Percentiles rank a stretch among this genome's conserved stretches.
Evolutionary conservation across 2,797 vertebrate genomes (phyloP).

Genomic region (Nasua narica): DNA sequence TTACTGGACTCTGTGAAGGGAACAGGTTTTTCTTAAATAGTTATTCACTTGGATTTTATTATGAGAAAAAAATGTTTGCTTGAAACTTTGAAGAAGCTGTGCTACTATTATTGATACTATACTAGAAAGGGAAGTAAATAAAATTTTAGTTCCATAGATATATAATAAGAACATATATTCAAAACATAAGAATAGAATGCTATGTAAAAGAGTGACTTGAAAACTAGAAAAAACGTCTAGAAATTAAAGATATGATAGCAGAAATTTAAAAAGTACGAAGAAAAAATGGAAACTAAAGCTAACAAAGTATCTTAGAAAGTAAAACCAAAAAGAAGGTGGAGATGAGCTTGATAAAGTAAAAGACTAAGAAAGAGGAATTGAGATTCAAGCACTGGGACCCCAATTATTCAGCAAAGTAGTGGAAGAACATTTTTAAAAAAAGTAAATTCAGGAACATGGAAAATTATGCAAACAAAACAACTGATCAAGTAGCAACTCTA

Average conservation of each 20-base stretch:
- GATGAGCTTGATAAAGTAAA: not conserved
- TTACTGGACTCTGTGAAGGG: constrained; percentile 70
- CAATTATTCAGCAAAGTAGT: not conserved
- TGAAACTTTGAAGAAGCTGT: constrained; percentile 26
- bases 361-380: not conserved
- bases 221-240: not conserved
- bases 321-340: not conserved
- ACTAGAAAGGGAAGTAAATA: not conserved
- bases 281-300: not conserved
- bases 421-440: not conserved
- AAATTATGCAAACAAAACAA: not conserved
- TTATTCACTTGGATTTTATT: constrained; percentile 64
- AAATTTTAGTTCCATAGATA: not conserved
- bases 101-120: constrained; percentile 28
- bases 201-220: not conserved
- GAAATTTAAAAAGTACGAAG: not conserved
- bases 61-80: constrained; percentile 65
- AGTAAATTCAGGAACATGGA: not conserved
- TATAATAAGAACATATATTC: not conserved
- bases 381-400: not conserved
- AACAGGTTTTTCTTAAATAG: constrained; percentile 61
- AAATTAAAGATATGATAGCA: not conserved
- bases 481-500: not conserved
- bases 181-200: not conserved
- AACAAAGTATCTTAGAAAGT: not conserved